These are phyloP conservation scores for Apteryx owenii DNA, from an alignment of 2,113 vertebrate species.

Conservation along the genomic window DNA sequence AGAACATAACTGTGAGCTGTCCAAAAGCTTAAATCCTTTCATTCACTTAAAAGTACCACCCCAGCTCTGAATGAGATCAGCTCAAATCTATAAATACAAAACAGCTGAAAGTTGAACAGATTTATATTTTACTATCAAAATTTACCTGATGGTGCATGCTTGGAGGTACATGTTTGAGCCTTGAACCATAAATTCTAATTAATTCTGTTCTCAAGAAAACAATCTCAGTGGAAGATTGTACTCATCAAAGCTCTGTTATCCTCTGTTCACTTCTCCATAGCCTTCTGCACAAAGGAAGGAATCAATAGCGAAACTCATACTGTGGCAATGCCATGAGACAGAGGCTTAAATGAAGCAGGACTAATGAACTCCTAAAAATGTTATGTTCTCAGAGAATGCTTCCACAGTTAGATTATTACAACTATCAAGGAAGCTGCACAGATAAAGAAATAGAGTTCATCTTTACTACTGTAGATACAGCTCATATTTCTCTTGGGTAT, in stretches of 20 bases:
- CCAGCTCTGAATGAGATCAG: not conserved
- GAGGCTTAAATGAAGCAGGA: not conserved
- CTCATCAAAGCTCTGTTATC: not conserved
- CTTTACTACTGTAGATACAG: not conserved
- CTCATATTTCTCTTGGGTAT: not conserved
- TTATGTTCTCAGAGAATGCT: not conserved
- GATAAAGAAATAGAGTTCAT: not conserved
- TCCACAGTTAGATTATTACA: not conserved
- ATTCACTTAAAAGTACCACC: not conserved
- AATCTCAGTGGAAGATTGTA: not conserved
- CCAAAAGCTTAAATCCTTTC: not conserved
- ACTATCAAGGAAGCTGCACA: not conserved
- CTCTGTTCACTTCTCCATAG: not conserved
- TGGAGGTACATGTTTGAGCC: fast-evolving
- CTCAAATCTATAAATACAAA: not conserved
- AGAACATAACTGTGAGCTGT: not conserved
- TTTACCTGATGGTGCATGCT: not conserved
- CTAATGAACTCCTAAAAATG: not conserved
- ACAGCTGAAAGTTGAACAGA: not conserved
- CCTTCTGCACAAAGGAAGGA: not conserved
- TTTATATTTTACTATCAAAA: not conserved
- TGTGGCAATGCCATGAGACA: not conserved
- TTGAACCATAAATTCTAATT: not conserved
- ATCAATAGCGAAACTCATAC: not conserved
- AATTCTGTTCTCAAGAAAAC: not conserved